phyloP scores from a whole-genome alignment of 2,113 vertebrate genomes.

The Tamias sibiricus region DNA sequence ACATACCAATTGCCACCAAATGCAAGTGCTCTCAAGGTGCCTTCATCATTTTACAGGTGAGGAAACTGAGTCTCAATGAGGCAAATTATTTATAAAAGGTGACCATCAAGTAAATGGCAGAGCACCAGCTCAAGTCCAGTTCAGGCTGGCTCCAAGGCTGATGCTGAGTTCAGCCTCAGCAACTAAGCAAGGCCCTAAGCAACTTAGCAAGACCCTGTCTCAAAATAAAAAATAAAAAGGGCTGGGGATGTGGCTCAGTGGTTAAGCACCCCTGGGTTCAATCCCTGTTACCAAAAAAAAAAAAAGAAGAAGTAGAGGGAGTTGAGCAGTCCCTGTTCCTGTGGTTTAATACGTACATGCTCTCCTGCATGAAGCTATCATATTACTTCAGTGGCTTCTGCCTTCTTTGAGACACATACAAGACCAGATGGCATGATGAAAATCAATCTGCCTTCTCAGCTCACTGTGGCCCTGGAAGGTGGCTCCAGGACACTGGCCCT shows the following conservation, averaged over 20 bases:
- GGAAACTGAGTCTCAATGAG: neutral
- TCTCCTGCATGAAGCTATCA: neutral
- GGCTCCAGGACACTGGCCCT: neutral
- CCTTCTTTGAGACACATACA: neutral
- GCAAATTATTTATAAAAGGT: neutral
- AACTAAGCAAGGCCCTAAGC: too few relatives aligned
- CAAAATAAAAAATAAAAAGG: too few relatives aligned
- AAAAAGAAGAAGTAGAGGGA: neutral
- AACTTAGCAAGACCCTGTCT: too few relatives aligned
- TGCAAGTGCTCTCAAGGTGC: neutral
- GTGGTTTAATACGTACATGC: accelerated
- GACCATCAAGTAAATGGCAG: neutral
- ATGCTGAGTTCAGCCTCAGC: neutral
- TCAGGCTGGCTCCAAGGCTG: neutral
- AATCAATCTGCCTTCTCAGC: neutral
- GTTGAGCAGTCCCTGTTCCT: neutral
- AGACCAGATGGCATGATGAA: neutral
- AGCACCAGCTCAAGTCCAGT: neutral
- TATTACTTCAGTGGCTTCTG: too few relatives aligned
- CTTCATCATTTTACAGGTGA: neutral
- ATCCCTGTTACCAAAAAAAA: too few relatives aligned
- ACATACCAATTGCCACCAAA: neutral
- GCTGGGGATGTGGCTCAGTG: too few relatives aligned
- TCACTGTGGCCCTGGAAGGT: neutral
- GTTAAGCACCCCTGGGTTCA: too few relatives aligned